A percentile compares a stretch with the other conserved stretches of the same genome.
Conservation (phyloP, 2,113 vertebrate species). For the Henicopernis longicauda region DNA sequence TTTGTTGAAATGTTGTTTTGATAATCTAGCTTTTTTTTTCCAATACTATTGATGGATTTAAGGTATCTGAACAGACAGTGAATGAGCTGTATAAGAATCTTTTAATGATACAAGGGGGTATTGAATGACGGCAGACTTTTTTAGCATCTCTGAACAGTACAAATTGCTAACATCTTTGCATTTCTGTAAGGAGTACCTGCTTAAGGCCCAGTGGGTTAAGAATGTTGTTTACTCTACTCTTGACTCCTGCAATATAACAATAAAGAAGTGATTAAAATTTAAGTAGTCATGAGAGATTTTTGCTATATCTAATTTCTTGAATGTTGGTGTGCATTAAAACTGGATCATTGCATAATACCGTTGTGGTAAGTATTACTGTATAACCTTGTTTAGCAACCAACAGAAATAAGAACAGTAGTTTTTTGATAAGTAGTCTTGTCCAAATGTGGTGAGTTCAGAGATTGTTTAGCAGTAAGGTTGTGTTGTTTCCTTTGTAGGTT, state of each 20-base stretch:
- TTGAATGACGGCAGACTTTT: conserved; percentile 55
- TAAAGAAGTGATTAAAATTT: conserved; percentile 73
- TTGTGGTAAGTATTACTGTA: conserved; percentile 11
- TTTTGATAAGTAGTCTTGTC: conserved; percentile 19
- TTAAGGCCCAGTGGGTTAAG: conserved; percentile 49
- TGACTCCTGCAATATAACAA: conserved; percentile 61
- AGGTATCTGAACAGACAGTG: neutral
- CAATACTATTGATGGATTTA: conserved; percentile 31
- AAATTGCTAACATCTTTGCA: conserved; percentile 43
- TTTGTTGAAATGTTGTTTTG: neutral
- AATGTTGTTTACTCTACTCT: conserved; percentile 64
- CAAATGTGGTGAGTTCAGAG: conserved; percentile 37
- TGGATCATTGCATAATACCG: conserved; percentile 56
- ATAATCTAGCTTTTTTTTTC: neutral
- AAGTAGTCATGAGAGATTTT: conserved; percentile 67
- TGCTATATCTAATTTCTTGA: conserved; percentile 61
- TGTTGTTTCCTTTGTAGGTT: conserved; percentile 10
- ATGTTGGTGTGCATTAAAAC: conserved; percentile 49
- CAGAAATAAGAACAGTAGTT: conserved; percentile 44
- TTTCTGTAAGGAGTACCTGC: conserved; percentile 30
- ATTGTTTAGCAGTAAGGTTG: neutral
- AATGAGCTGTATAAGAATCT: conserved; percentile 3
- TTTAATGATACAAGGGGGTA: neutral
- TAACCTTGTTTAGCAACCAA: conserved; percentile 41
- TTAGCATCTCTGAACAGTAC: conserved; percentile 27